Conservation (phyloP, 2,113 vertebrate genomes). For the Rhea americana region DNA sequence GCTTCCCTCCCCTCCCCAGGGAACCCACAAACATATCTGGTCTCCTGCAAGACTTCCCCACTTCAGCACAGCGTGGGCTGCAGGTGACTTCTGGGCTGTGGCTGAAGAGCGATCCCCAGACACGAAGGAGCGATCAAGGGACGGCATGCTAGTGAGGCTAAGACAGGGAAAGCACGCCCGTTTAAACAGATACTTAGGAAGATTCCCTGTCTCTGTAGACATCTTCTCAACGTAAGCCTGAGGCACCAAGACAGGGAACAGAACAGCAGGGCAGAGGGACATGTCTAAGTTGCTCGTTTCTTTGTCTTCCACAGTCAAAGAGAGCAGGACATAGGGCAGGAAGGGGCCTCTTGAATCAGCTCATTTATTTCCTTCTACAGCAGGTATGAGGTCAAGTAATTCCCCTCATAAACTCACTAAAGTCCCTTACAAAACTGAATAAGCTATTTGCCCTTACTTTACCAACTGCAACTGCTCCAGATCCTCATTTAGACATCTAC, state of each 20-base stretch:
- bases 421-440: not conserved
- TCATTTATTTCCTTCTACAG: not conserved
- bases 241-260: not conserved
- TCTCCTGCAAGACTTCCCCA: not conserved
- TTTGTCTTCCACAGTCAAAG: not conserved
- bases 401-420: not conserved
- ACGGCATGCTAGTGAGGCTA: not conserved
- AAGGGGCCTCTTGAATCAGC: not conserved
- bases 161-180: not conserved
- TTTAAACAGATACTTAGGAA: not conserved
- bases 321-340: not conserved
- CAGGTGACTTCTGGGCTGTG: not conserved
- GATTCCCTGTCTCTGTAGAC: not conserved
- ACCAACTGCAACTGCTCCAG: not conserved
- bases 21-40: not conserved
- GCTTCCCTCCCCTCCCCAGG: not conserved
- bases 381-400: not conserved
- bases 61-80: not conserved
- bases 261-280: not conserved
- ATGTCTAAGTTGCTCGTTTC: not conserved
- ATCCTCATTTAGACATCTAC: not conserved
- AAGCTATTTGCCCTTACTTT: not conserved
- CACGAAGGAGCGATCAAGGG: not conserved
- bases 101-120: not conserved
- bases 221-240: not conserved